These are phyloP conservation scores for Chionis minor DNA, from an alignment of 2,113 vertebrate genomes.

Conservation along the genomic window DNA sequence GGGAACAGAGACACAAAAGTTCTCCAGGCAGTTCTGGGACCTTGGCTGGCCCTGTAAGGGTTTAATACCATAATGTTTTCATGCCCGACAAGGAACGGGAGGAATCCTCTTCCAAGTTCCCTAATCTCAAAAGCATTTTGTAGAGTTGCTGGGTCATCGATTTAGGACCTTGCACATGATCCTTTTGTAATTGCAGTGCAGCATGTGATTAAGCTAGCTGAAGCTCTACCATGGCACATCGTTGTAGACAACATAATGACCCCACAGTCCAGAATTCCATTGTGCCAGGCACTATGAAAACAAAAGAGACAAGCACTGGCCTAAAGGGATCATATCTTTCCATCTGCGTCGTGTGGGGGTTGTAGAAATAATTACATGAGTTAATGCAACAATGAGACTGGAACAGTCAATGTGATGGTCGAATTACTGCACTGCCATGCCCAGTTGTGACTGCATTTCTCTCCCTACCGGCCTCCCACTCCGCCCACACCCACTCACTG, in stretches of 20 bases:
- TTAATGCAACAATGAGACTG: background rate
- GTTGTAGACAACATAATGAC: background rate
- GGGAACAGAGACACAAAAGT: background rate
- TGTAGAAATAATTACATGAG: background rate
- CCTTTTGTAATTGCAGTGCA: background rate
- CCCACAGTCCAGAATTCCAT: background rate
- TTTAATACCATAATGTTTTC: background rate
- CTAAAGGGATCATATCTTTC: background rate
- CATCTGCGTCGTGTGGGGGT: background rate
- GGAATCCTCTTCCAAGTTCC: background rate
- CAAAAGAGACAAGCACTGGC: background rate
- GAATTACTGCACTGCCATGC: background rate
- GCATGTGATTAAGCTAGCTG: background rate
- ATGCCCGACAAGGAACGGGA: background rate
- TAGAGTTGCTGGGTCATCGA: background rate
- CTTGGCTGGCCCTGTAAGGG: background rate
- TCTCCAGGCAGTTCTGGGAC: background rate
- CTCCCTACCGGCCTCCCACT: background rate
- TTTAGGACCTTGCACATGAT: background rate
- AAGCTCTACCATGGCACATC: background rate
- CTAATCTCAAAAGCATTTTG: background rate
- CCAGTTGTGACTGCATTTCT: background rate
- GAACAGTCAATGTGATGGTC: rapidly evolving
- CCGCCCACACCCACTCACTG: background rate
- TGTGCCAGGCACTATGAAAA: background rate